These are phyloP conservation scores for Lasaia peninsularis DNA, from an alignment of 1,140 invertebrate species.

Conservation along the genomic window DNA sequence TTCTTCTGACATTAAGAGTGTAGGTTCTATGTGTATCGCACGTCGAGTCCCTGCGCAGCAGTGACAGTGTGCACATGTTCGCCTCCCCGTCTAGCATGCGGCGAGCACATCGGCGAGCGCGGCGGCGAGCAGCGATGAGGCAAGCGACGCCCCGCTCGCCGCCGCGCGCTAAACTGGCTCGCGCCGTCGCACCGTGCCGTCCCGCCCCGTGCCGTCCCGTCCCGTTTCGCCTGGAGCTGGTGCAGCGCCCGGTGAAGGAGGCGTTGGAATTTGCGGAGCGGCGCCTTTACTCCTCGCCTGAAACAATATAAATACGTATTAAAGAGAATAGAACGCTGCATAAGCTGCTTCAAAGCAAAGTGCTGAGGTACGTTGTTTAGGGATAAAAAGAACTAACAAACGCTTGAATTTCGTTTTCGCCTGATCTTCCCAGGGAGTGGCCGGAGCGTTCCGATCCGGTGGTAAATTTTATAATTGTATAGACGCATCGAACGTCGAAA, in stretches of 20 bases:
- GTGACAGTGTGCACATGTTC: not conserved
- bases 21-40: no score
- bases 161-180: constrained; percentile 63
- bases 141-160: constrained; percentile 42
- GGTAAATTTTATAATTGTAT: no score
- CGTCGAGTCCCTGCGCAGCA: not conserved
- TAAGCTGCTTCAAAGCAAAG: no score
- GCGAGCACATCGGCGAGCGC: not conserved
- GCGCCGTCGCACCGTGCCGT: constrained; percentile 38
- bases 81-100: not conserved
- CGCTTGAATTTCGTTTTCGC: no score
- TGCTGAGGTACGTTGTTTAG: no score
- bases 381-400: no score
- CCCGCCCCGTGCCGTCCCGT: constrained; percentile 17
- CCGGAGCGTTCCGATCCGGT: no score
- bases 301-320: no score
- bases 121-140: constrained; percentile 87
- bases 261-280: constrained; percentile 54
- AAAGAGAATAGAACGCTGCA: no score
- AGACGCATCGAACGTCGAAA: no score
- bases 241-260: constrained; percentile 37
- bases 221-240: constrained; percentile 24
- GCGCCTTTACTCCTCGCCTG: constrained; percentile 63
- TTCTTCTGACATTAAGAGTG: no score
- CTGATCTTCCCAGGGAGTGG: no score